Conservation (phyloP, 2,888 invertebrate genomes). For the Frankliniella fusca region DNA sequence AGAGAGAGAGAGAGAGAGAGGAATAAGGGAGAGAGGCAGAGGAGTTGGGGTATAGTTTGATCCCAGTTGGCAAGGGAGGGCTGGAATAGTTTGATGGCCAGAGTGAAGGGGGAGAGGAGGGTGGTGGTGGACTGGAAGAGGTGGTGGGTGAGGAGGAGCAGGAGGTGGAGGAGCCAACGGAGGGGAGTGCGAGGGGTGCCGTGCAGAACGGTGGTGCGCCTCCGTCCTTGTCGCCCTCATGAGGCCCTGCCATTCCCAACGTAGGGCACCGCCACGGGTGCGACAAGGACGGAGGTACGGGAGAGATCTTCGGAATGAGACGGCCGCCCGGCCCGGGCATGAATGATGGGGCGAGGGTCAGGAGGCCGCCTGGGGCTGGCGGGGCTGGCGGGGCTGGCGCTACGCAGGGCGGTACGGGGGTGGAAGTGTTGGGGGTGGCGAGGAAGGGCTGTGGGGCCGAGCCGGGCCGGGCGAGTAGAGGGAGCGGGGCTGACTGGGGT, state of each 20-base stretch:
- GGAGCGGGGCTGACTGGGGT: background rate
- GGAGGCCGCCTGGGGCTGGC: conserved; percentile 15
- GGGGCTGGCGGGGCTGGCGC: background rate
- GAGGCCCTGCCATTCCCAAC: too few species aligned
- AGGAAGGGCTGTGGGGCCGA: background rate
- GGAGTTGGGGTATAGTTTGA: conserved; percentile 8
- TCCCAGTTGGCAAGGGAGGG: conserved; percentile 23
- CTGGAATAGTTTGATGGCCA: conserved; percentile 15
- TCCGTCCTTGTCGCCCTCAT: too few species aligned
- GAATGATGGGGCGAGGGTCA: conserved; percentile 8
- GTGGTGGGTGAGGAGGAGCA: background rate
- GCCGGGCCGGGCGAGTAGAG: background rate
- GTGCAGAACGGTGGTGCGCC: too few species aligned
- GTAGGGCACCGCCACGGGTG: too few species aligned
- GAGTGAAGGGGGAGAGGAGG: background rate
- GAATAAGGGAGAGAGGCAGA: background rate
- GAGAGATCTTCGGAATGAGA: background rate
- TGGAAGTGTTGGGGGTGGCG: background rate
- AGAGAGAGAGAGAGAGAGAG: background rate
- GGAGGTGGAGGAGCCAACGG: background rate
- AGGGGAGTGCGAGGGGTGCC: conserved; percentile 15
- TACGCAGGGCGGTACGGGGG: background rate
- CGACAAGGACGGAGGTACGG: conserved; percentile 27
- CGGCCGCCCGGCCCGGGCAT: conserved; percentile 29
- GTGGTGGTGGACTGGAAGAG: background rate